Conservation (phyloP, 2,888 invertebrate genomes). For the Leptopilina myrica region DNA sequence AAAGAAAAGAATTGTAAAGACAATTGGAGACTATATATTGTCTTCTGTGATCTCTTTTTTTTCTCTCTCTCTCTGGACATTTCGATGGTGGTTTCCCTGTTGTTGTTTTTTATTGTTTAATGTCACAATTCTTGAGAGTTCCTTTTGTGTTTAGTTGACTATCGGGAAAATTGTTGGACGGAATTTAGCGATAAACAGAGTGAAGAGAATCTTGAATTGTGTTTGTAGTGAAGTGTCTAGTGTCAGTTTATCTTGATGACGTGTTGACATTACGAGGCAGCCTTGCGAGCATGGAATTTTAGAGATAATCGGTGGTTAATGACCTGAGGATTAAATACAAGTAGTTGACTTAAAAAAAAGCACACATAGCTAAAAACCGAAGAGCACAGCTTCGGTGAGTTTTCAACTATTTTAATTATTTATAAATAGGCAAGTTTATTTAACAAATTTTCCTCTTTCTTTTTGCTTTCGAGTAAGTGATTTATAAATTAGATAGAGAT, state of each 20-base stretch:
- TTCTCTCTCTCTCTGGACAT: background rate
- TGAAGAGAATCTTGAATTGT: slow-evolving; percentile 28
- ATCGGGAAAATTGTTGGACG: slow-evolving; percentile 51
- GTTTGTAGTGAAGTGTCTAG: slow-evolving; percentile 49
- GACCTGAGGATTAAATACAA: slow-evolving; percentile 63
- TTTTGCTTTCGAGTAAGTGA: too few relatives aligned
- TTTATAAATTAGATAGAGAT: too few relatives aligned
- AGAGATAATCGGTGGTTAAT: slow-evolving; percentile 62
- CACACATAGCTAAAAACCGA: slow-evolving; percentile 45
- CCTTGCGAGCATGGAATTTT: slow-evolving; percentile 39
- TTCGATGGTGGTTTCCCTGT: background rate
- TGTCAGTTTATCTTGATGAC: slow-evolving; percentile 51
- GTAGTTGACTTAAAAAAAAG: slow-evolving; percentile 52
- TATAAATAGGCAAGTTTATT: too few relatives aligned
- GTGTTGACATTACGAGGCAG: slow-evolving; percentile 51
- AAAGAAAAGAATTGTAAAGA: background rate
- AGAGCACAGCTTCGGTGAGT: slow-evolving; percentile 62
- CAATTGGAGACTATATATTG: background rate
- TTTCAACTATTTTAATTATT: slow-evolving; percentile 33
- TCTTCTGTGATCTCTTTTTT: too few relatives aligned
- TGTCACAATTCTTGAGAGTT: background rate
- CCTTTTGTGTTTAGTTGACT: slow-evolving; percentile 46
- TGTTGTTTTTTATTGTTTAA: background rate
- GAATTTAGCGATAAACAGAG: slow-evolving; percentile 15
- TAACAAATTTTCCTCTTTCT: background rate